Evolutionary conservation across 2,113 vertebrate species (phyloP).

Genomic region (Triplophysa siluroides): DNA sequence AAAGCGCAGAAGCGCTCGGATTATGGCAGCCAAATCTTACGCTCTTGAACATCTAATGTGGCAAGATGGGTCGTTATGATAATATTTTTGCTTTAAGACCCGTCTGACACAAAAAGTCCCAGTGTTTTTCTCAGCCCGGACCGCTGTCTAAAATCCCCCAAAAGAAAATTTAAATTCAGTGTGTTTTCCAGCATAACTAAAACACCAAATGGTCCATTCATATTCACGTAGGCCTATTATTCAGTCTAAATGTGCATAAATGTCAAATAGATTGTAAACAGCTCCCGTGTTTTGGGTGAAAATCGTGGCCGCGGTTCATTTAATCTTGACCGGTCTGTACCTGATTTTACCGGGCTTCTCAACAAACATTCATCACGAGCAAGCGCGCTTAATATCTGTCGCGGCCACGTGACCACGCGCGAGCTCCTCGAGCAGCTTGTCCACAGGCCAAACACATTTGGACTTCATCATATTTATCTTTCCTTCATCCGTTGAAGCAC

Average conservation of each 20-base stretch:
- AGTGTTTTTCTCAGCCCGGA: background rate
- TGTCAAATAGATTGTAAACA: conserved; percentile 41
- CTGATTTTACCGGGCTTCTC: conserved; percentile 27
- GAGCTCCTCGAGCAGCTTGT: background rate
- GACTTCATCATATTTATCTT: conserved; percentile 28
- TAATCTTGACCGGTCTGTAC: conserved; percentile 39
- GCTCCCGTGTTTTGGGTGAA: conserved; percentile 31
- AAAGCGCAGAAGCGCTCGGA: conserved; percentile 12
- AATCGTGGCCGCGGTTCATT: conserved; percentile 50
- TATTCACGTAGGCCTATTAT: background rate
- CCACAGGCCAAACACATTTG: conserved; percentile 21
- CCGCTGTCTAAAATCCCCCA: background rate
- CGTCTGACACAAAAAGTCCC: conserved; percentile 34
- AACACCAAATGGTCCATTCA: background rate
- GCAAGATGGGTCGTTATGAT: conserved; percentile 43
- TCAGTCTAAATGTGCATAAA: conserved; percentile 17
- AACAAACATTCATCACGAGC: conserved; percentile 48
- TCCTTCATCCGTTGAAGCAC: background rate
- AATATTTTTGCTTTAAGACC: conserved; percentile 42
- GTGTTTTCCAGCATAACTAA: conserved; percentile 29
- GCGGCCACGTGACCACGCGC: background rate
- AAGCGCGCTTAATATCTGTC: conserved; percentile 1
- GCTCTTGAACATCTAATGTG: conserved; percentile 49
- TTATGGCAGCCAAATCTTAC: conserved; percentile 32
- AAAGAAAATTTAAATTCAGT: background rate